Base-by-base conservation (phyloP, 2,888 invertebrate genomes). In the Phoenoteleia sp. region DNA sequence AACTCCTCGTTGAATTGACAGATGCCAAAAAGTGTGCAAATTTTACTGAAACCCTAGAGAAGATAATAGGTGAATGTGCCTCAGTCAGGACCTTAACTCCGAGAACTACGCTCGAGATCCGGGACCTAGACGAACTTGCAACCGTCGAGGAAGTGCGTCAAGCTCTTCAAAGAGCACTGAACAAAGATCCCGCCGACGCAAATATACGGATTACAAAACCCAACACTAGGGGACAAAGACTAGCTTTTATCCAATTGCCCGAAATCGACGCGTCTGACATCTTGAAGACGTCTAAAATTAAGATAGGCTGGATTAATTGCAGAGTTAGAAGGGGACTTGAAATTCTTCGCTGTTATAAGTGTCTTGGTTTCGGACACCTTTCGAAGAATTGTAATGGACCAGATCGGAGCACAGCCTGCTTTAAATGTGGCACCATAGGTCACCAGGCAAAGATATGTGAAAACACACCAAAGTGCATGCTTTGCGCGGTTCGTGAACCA, bases 291-390 rank as follows among this genome's bases (percentile, higher is more conserved):
- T 27, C 27, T 6, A 3, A 6, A 3, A 3, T 27, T 3, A 27
- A 27, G 6, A 6, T 27, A 3, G 27, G 27, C 3, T 36, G 36
- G 36, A n/a, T 36, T 7, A 4, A 13, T 47, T 87, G 85, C 81
- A 84, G 84, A 36, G 74, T 85, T 11, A 9, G 69, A 11, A 42
- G 21, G 58, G 36, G 72, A 9, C 52, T 39, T 4, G 25, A 49
- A 1, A 72, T 87, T 6, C n/a, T 4, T 1, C 80, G 84, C 27
- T 86, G 81, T 21, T 77, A 64, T 27, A 27, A 27, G 6, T 27
- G 27, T 27, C 27, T 27, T 3, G 27, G 27, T 6, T 27, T 27
- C 27, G 27, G 27, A 3, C 27, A 27, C 6, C 27, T 27, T 5
- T 3, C 27, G 4, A 27, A 6, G 6, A 27, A 27, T 6, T 27